Evolutionary conservation across 2,113 vertebrate species (phyloP).

Genomic region (Pycnonotus jocosus): DNA sequence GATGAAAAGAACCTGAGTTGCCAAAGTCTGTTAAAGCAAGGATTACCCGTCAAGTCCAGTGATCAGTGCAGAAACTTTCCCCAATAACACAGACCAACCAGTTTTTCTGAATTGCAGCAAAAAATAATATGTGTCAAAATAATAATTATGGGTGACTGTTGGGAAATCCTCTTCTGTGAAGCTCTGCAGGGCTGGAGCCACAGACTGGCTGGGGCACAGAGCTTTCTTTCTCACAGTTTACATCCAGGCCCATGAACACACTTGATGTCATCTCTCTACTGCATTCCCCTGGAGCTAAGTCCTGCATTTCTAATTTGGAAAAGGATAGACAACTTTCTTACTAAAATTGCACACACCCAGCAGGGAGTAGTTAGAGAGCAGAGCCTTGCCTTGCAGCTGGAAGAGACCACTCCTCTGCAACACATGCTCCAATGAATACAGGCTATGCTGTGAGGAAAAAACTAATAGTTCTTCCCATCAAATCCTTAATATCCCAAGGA

Average conservation of each 20-base stretch:
- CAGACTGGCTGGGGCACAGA: background rate
- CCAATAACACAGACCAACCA: background rate
- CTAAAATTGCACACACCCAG: background rate
- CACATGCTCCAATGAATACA: background rate
- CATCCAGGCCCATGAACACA: background rate
- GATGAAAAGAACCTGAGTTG: background rate
- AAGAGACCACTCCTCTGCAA: background rate
- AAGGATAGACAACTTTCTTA: background rate
- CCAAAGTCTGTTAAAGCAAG: background rate
- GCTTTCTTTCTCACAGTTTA: background rate
- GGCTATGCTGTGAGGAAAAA: background rate
- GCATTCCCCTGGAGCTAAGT: background rate
- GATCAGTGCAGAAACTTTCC: background rate
- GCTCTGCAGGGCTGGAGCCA: background rate
- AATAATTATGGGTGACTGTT: fast-evolving
- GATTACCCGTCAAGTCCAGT: background rate
- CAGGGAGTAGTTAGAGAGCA: background rate
- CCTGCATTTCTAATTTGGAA: background rate
- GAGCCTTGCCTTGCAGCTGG: background rate
- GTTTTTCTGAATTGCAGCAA: background rate
- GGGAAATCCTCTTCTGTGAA: background rate
- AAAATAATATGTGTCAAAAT: background rate
- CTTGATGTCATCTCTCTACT: background rate
- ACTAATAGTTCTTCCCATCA: background rate
- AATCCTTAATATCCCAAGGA: background rate